Base-by-base conservation (phyloP, 1,140 invertebrate species). In the Colletes gigas region DNA sequence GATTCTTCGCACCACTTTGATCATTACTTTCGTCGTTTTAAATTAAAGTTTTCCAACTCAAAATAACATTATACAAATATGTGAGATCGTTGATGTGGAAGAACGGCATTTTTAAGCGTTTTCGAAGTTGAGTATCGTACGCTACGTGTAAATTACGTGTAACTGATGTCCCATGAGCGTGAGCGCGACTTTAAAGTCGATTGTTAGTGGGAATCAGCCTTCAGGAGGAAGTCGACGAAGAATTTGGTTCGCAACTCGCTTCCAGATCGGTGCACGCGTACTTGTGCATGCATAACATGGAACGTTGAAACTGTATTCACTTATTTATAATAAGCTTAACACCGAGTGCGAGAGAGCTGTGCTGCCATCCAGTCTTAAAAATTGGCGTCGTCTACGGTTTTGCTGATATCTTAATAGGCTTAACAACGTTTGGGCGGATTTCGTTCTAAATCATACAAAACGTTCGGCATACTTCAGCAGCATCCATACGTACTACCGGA, bases 391-490 rank as follows among this genome's bases (percentile, higher is more conserved):
- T n/a, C 63, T 75, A 80, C 63, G 39, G 41, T 62, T 47, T 55
- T 59, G 63, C 69, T 54, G 70, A 62, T 60, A 72, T 47, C 52
- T 55, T 66, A 65, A 65, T 62, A 19, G 50, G 19, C 60, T 74
- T 74, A 80, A 60, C 66, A 65, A 60, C 39, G 50, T 72, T 67
- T 80, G 78, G 78, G 78, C 78, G 78, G 78, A 80, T 80, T 80
- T 75, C 47, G 50, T 73, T 79, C 19, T 55, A 79, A 65, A 66
- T 73, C 19, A 66, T 72, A 73, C 4, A 55, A 73, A 60, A 74
- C n/a, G 19, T 50, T 65, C 54, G 71, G 54, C 19, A 41, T 17
- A n/a, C 21, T 21, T 78, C 21, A 60, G 12, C 54, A 30, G 44
- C 63, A 7, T 67, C 9, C 41, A 30, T 47, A 52, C 47, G 44